phyloP scores from a whole-genome alignment of 2,113 vertebrate species.

The Coturnix japonica region DNA sequence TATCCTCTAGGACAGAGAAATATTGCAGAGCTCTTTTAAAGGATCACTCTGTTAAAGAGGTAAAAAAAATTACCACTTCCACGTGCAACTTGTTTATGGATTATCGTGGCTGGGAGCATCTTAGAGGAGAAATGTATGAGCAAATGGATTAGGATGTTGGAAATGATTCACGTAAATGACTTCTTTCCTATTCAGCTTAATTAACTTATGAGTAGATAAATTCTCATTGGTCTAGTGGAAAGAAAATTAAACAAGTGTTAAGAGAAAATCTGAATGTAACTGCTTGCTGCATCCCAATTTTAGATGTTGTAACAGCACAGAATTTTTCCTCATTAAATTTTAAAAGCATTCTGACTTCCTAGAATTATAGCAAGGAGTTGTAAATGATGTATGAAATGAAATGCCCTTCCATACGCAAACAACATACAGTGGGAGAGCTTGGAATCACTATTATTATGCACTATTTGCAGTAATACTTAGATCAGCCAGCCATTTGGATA shows the following conservation, averaged over 20 bases:
- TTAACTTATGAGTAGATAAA: conserved; percentile 55
- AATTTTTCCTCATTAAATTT: conserved; percentile 62
- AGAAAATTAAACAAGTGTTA: conserved; percentile 41
- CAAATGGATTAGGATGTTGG: conserved; percentile 11
- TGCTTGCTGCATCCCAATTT: neutral
- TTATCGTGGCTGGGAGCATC: neutral
- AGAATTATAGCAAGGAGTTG: conserved; percentile 33
- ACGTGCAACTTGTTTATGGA: conserved; percentile 42
- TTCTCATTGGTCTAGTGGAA: conserved; percentile 44
- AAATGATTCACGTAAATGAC: conserved; percentile 49
- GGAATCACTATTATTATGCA: conserved; percentile 46
- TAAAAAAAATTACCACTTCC: conserved; percentile 21
- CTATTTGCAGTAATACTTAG: conserved; percentile 35
- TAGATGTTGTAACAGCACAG: conserved; percentile 16
- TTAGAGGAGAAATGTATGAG: conserved; percentile 16
- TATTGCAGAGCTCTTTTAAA: conserved; percentile 46
- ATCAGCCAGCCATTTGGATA: conserved; percentile 42
- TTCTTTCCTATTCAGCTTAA: conserved; percentile 53
- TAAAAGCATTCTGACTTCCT: conserved; percentile 56
- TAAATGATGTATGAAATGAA: conserved; percentile 67
- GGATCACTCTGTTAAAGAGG: neutral
- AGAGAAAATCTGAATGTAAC: conserved; percentile 10
- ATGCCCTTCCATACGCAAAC: conserved; percentile 30
- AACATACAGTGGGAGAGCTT: neutral
- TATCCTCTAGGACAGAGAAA: neutral